Evolutionary conservation across 2,888 invertebrate genomes (phyloP).

Genomic region (Desoria tigrina): DNA sequence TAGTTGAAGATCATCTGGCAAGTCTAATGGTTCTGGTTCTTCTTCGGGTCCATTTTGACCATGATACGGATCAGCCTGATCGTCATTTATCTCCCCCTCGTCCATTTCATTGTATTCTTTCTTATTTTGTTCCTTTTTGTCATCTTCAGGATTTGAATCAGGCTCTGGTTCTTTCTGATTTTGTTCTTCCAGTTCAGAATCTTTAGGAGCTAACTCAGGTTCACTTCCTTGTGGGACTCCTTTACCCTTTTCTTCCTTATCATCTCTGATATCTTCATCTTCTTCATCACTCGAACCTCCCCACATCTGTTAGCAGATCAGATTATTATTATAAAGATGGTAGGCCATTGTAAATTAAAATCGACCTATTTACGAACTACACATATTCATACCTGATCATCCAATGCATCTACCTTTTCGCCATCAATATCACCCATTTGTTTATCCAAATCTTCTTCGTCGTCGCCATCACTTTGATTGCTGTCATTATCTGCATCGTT

Average conservation of each 20-base stretch:
- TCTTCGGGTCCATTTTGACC: constrained; percentile 73
- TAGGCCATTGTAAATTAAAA: too few relatives aligned
- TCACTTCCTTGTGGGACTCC: constrained; percentile 61
- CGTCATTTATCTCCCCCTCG: constrained; percentile 61
- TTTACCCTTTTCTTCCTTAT: constrained; percentile 58
- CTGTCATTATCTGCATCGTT: constrained; percentile 66
- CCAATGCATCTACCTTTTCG: constrained; percentile 74
- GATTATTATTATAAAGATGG: too few relatives aligned
- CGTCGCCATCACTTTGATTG: constrained; percentile 59
- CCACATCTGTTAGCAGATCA: constrained; percentile 58
- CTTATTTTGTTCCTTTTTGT: constrained; percentile 57
- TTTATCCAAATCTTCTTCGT: constrained; percentile 83
- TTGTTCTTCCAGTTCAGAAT: constrained; percentile 29
- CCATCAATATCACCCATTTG: constrained; percentile 94
- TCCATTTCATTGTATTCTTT: constrained; percentile 60
- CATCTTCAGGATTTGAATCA: constrained; percentile 45
- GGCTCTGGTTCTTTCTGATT: constrained; percentile 22
- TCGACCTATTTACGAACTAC: too few relatives aligned
- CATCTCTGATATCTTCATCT: constrained; percentile 65
- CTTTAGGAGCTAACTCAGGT: constrained; percentile 57
- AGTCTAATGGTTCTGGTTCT: constrained; percentile 81
- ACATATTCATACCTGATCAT: constrained; percentile 59
- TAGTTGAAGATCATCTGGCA: constrained; percentile 82
- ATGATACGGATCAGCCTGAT: constrained; percentile 72
- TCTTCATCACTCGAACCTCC: constrained; percentile 74